phyloP scores from a whole-genome alignment of 2,888 invertebrate species.

The Apoda limacodes region DNA sequence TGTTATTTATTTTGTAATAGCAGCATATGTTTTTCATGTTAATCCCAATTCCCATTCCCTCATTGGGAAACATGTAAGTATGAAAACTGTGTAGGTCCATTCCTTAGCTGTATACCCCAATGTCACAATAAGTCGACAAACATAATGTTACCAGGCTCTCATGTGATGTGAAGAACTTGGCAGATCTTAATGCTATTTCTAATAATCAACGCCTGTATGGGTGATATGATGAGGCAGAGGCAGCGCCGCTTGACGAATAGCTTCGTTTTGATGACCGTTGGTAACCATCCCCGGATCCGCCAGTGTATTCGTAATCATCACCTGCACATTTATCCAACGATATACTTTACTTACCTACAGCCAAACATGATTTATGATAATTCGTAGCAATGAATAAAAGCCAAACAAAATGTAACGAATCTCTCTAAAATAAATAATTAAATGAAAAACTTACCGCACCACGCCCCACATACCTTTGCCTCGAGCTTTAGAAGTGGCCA shows the following conservation, averaged over 20 bases:
- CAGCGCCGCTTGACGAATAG: constrained; percentile 39
- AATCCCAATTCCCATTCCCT: no score
- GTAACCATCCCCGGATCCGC: constrained; percentile 61
- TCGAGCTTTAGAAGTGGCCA: no score
- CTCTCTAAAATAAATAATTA: constrained; percentile 21
- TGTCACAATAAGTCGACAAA: constrained; percentile 8
- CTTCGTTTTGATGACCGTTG: constrained; percentile 57
- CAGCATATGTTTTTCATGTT: no score
- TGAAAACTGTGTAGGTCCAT: no score
- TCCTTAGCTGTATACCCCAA: neutral
- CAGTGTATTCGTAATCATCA: constrained; percentile 64
- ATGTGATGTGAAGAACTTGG: constrained; percentile 18
- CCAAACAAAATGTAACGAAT: constrained; percentile 1
- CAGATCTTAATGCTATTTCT: no score
- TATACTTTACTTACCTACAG: no score
- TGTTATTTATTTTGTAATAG: no score
- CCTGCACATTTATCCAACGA: no score
- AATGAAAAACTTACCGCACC: constrained; percentile 58
- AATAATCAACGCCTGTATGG: constrained; percentile 60
- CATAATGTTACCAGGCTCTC: constrained; percentile 27
- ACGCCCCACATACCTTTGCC: constrained; percentile 44
- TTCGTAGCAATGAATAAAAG: no score
- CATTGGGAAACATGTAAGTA: no score
- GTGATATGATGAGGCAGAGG: constrained; percentile 59
- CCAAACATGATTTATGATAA: no score